Evolutionary conservation across 2,797 vertebrate species (phyloP), one percentile per base, ranked within the genome.

Genomic region (Oryzias dopingdopingensis): DNA sequence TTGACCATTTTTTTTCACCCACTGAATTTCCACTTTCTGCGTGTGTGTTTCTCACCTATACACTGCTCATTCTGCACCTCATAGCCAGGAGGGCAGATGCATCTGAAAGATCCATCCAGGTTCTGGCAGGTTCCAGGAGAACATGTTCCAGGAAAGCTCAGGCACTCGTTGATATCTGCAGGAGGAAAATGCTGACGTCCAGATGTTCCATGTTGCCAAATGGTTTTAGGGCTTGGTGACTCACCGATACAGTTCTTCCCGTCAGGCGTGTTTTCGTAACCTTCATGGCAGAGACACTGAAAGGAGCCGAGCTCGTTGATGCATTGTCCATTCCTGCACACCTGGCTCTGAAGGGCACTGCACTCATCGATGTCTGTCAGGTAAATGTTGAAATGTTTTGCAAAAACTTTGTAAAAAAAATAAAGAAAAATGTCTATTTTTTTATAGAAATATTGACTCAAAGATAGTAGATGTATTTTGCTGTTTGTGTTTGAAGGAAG

Each of bases 71-170:
- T 95, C 76, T 97, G 94, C 65, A 96, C 93, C 64, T 94, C 93
- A 13, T 96, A 98, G 16, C 96, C 95, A 0, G 89, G 85, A 0
- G 95, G 95, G 47, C 96, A 98, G 86, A 97, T 95, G 61, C 96
- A 98, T 56, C 93, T 93, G 89, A 98, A 98, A 1, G 95, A 96
- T 13, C 96, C 95, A 24, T 96, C 93, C 47, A 97, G 82, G 74
- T 98, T 98, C 86, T 96, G 95, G 77, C 96, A 98, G 16, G 94
- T 96, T 68, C 96, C 96, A 0, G 95, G 95, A n/a, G 94, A 93
- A 67, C 95, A 98, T 50, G 93, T 94, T 4, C 94, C 95, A 0
- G 89, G 87, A 10, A 93, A 89, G 74, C 92, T 94, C 64, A 94
- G 81, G 0, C 96, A 98, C 84, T 98, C 95, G 0, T 97, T 95